These are phyloP conservation scores for Albula glossodonta DNA, from an alignment of 2,113 vertebrate species.

Conservation along the genomic window DNA sequence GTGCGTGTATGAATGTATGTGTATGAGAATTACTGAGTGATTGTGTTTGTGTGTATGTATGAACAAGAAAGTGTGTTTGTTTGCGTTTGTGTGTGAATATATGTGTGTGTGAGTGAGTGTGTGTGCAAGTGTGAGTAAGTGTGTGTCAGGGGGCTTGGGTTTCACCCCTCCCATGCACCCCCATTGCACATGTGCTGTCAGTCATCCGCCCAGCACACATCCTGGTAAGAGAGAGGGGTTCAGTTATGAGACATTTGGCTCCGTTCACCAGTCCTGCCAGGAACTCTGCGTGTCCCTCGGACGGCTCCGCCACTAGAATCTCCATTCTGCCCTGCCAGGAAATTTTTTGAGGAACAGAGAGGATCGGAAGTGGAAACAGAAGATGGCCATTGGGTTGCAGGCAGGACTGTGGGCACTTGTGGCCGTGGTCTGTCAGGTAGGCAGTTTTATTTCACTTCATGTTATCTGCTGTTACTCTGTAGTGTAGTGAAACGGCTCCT, in stretches of 20 bases:
- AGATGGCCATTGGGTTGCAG: conserved; percentile 58
- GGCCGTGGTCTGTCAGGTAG: conserved; percentile 62
- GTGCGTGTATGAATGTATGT: conserved; percentile 5
- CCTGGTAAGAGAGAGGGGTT: conserved; percentile 59
- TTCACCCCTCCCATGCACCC: conserved; percentile 41
- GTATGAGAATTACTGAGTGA: neutral
- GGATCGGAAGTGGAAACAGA: conserved; percentile 42
- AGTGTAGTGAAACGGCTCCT: neutral
- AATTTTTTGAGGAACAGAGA: conserved; percentile 16
- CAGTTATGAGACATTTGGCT: conserved; percentile 41
- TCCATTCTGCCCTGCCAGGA: conserved; percentile 31
- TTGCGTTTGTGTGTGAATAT: neutral
- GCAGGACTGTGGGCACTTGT: conserved; percentile 48
- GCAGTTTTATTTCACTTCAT: conserved; percentile 19
- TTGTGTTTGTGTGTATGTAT: neutral
- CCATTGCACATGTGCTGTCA: conserved; percentile 75
- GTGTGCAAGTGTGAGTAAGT: neutral
- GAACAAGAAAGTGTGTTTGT: neutral
- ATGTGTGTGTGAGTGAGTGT: conserved; percentile 4
- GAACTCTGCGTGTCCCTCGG: conserved; percentile 20
- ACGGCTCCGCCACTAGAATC: neutral
- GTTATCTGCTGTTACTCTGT: too few relatives aligned
- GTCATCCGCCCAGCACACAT: conserved; percentile 54
- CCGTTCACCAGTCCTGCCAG: conserved; percentile 31
- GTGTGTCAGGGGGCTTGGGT: conserved; percentile 41